Base-by-base conservation (phyloP, 2,888 invertebrate species). In the Anthophora plumipes region DNA sequence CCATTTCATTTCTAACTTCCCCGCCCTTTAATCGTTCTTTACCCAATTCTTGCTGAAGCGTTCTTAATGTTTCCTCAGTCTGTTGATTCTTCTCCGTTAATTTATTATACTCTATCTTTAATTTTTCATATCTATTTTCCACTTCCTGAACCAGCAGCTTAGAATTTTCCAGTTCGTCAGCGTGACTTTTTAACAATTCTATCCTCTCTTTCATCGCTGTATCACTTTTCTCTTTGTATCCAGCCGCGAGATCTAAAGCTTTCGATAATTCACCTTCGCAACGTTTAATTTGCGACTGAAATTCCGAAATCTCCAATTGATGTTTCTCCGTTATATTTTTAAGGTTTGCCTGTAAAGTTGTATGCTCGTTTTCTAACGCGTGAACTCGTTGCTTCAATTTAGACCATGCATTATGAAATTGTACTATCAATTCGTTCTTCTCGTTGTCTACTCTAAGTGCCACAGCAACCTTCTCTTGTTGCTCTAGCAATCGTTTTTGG, bases 401-500 rank as follows among this genome's bases (percentile, higher is more conserved):
- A 20, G 95, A 94, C 94, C 96, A 96, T 0, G 96, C 95, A 17
- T 95, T 95, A 73, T 96, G 95, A 55, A 96, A 95, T 88, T 95
- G 96, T 5, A 94, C 90, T 71, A 97, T 95, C 0, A 96, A 96
- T 0, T 94, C 93, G 88, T 97, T 97, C 91, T 97, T 97, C 0
- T 96, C 95, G 72, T 95, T 95, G 92, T 97, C 97, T 0, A 97
- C 96, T 92, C 96, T 95, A 7, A 97, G 92, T 0, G 97, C 97
- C 0, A 97, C 97, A 0, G 97, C 96, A 41, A 97, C 92, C 88
- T 96, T 96, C 91, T 97, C 97, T 91, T 97, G 97, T 86, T 96
- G 96, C 85, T 97, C 97, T 39, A 97, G 93, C 66, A 96, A 93
- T 85, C 96, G 96, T 85, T 95, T 95, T 91, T 97, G 97, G 1